These are phyloP conservation scores for Musca vetustissima DNA, from an alignment of 1,140 invertebrate genomes.

Conservation along the genomic window DNA sequence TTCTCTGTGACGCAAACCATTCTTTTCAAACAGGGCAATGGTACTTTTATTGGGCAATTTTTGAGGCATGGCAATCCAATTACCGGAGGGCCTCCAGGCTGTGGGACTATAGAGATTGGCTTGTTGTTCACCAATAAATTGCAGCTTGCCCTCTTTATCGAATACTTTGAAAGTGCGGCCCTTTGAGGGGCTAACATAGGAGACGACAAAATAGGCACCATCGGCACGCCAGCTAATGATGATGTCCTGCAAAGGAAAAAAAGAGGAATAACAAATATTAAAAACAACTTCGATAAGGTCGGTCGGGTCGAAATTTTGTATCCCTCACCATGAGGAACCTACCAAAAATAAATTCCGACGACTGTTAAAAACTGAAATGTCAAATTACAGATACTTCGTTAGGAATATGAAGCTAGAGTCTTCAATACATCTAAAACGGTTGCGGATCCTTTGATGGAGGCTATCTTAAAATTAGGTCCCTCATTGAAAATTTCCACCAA, in stretches of 20 bases:
- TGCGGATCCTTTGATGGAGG: too few species aligned
- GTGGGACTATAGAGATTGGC: conserved; percentile 69
- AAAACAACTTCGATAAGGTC: too few species aligned
- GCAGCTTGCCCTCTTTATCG: conserved; percentile 70
- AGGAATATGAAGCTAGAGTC: too few species aligned
- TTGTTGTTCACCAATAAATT: conserved; percentile 72
- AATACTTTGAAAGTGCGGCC: conserved; percentile 70
- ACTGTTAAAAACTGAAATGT: too few species aligned
- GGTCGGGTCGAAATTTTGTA: too few species aligned
- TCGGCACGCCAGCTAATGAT: conserved; percentile 83
- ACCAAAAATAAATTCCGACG: too few species aligned
- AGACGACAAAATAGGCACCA: conserved; percentile 79
- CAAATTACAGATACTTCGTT: too few species aligned
- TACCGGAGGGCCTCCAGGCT: conserved; percentile 79
- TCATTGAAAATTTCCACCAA: too few species aligned
- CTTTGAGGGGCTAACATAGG: conserved; percentile 59
- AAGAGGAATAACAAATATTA: not conserved
- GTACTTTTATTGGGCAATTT: conserved; percentile 67
- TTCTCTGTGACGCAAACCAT: conserved; percentile 85
- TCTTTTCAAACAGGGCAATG: conserved; percentile 88
- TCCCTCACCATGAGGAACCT: too few species aligned
- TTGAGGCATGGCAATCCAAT: conserved; percentile 75
- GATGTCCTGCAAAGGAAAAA: conserved; percentile 44
- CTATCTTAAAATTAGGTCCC: too few species aligned
- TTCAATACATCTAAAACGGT: too few species aligned